Evolutionary conservation across 2,797 vertebrate species (phyloP).

Genomic region (Scolopax bukidnonensis): DNA sequence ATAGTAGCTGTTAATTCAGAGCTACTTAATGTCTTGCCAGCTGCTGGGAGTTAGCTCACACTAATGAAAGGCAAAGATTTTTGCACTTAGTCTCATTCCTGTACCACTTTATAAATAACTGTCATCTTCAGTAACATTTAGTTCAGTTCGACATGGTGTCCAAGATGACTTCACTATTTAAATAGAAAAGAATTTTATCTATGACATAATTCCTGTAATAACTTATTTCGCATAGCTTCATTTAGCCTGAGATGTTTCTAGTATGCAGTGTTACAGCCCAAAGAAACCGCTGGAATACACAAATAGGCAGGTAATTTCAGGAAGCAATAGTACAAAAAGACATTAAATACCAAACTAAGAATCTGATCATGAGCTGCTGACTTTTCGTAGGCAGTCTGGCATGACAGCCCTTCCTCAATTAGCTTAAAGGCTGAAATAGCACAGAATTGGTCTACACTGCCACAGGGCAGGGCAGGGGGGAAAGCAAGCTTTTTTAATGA

Average conservation of each 20-base stretch:
- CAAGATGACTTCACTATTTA: not conserved
- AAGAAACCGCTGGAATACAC: not conserved
- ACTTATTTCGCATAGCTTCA: not conserved
- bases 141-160: not conserved
- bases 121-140: not conserved
- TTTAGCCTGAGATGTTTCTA: not conserved
- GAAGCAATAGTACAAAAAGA: not conserved
- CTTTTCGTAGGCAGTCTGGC: not conserved
- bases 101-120: not conserved
- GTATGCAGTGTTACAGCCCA: not conserved
- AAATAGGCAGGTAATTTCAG: not conserved
- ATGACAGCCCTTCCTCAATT: not conserved
- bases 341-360: not conserved
- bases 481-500: not conserved
- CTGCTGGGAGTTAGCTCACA: not conserved
- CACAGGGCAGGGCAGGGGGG: fast-evolving
- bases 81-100: not conserved
- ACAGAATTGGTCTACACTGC: not conserved
- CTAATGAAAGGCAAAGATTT: not conserved
- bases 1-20: not conserved
- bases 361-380: fast-evolving
- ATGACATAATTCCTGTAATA: not conserved
- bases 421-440: not conserved
- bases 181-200: not conserved
- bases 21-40: not conserved